Evolutionary conservation across 2,113 vertebrate species (phyloP).

Genomic region (Calidris pygmaea): DNA sequence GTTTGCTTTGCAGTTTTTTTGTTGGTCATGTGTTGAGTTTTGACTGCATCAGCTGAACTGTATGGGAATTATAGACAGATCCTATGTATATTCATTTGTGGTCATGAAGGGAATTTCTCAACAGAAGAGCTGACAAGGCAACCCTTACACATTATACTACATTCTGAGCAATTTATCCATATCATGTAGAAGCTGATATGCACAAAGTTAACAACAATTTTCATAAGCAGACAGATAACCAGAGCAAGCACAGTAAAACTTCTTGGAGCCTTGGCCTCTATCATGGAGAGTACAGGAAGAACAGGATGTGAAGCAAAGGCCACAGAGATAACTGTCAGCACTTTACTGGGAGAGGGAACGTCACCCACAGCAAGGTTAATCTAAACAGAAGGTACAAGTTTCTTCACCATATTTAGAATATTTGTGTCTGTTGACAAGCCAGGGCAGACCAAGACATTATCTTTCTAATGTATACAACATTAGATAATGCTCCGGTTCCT

Average conservation of each 20-base stretch:
- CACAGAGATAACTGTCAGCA: neutral
- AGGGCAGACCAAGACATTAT: neutral
- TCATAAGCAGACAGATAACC: neutral
- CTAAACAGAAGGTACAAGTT: neutral
- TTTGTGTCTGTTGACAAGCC: neutral
- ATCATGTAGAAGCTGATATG: neutral
- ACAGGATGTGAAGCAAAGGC: slow-evolving; percentile 21
- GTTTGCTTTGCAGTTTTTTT: neutral
- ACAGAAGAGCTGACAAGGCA: neutral
- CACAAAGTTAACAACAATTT: neutral
- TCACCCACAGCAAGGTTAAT: neutral
- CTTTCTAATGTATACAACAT: neutral
- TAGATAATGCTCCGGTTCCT: neutral
- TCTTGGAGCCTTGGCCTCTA: neutral
- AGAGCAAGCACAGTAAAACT: neutral
- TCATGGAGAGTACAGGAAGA: neutral
- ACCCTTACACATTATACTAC: neutral
- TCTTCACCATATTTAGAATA: neutral
- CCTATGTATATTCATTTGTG: neutral
- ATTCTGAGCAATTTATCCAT: neutral
- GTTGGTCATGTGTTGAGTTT: neutral
- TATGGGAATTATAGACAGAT: neutral
- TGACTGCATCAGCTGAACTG: neutral
- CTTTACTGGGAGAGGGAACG: neutral
- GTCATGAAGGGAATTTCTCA: neutral